A percentile compares a stretch with the other conserved stretches of the same genome.
phyloP scores from a whole-genome alignment of 2,113 vertebrate genomes.

The Amphiprion ocellaris region DNA sequence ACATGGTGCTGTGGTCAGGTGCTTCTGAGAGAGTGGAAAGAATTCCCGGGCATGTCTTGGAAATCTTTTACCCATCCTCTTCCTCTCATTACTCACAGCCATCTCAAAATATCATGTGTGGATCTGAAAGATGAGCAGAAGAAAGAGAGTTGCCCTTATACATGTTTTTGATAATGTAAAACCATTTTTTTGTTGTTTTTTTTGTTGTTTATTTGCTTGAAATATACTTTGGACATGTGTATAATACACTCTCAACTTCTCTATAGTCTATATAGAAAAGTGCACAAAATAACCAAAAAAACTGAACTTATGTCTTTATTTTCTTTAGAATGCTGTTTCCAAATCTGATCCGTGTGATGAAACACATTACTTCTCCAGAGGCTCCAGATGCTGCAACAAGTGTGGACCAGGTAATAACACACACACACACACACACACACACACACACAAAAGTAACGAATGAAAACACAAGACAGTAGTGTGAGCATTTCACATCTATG shows the following conservation, averaged over 20 bases:
- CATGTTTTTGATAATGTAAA: background rate
- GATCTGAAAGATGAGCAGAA: conserved; percentile 14
- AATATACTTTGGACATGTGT: no score
- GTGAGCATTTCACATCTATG: background rate
- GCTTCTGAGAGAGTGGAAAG: conserved; percentile 60
- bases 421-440: conserved; percentile 4
- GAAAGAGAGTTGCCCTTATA: background rate
- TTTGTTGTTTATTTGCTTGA: no score
- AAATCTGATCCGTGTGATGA: conserved; percentile 70
- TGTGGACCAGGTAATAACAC: conserved; percentile 82
- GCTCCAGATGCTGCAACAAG: conserved; percentile 77
- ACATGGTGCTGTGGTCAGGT: conserved; percentile 56
- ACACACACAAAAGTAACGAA: background rate
- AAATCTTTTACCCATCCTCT: conserved; percentile 57
- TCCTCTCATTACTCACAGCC: conserved; percentile 66
- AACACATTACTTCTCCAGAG: conserved; percentile 66
- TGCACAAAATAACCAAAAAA: background rate
- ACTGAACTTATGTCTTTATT: background rate
- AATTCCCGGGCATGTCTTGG: conserved; percentile 57
- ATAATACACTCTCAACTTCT: no score
- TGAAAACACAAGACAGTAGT: background rate
- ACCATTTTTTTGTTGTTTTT: no score
- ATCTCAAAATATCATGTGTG: conserved; percentile 44
- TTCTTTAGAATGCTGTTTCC: conserved; percentile 68
- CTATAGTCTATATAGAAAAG: no score